Evolutionary conservation across 2,113 vertebrate species (phyloP).

Genomic region (Rhipidura dahli): DNA sequence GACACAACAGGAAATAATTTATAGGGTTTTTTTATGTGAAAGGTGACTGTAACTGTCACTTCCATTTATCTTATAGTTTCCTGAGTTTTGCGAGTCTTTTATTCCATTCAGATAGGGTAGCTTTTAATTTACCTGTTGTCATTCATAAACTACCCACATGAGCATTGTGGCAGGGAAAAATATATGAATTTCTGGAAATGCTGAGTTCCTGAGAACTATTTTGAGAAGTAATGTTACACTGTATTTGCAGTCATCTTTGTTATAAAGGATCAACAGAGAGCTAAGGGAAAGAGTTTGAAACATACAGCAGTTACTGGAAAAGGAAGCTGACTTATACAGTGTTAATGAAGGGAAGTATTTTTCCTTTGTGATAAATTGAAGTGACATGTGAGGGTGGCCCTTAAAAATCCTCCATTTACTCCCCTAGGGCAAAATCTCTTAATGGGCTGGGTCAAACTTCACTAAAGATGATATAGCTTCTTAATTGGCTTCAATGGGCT

Average conservation of each 20-base stretch:
- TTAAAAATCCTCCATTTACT: constrained; percentile 43
- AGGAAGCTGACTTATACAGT: neutral
- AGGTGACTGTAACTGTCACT: constrained; percentile 80
- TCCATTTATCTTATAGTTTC: constrained; percentile 76
- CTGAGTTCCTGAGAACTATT: constrained; percentile 22
- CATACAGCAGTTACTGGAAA: neutral
- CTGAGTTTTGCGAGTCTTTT: constrained; percentile 71
- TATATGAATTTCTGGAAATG: constrained; percentile 49
- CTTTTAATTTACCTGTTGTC: constrained; percentile 54
- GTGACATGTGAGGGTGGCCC: neutral
- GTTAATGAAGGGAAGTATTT: constrained; percentile 19
- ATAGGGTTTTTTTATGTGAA: constrained; percentile 69
- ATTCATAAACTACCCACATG: constrained; percentile 33
- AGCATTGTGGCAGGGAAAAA: constrained; percentile 24
- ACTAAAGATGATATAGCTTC: neutral
- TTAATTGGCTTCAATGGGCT: constrained; percentile 4
- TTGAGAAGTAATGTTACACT: constrained; percentile 11
- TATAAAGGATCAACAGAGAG: neutral
- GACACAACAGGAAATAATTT: constrained; percentile 85
- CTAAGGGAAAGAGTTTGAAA: neutral
- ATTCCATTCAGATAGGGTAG: constrained; percentile 65
- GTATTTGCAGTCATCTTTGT: neutral
- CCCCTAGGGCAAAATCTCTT: neutral
- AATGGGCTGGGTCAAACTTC: neutral
- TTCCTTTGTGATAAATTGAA: constrained; percentile 8